Conservation (phyloP, 2,113 vertebrate genomes). For the Dendropsophus ebraccatus region DNA sequence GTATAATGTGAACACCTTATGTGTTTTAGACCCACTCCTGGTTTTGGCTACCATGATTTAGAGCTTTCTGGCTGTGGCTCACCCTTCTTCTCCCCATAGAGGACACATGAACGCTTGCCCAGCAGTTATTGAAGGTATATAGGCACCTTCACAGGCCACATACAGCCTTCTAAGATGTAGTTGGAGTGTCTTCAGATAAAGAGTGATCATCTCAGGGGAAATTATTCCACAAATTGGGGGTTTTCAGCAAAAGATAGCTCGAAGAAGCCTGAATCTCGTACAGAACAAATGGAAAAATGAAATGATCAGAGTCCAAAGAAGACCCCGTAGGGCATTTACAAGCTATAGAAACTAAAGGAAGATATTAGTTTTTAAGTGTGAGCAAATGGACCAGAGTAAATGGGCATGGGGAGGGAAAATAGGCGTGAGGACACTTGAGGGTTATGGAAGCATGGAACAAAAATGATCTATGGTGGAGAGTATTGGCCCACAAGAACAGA, state of each 20-base stretch:
- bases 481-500: background rate
- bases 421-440: background rate
- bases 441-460: background rate
- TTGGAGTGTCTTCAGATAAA: background rate
- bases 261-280: background rate
- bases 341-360: background rate
- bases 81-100: too few relatives aligned
- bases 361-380: background rate
- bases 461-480: too few relatives aligned
- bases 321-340: background rate
- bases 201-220: background rate
- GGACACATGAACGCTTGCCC: too few relatives aligned
- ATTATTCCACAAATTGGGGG: background rate
- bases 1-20: too few relatives aligned
- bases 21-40: too few relatives aligned
- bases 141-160: too few relatives aligned
- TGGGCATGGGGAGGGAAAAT: background rate
- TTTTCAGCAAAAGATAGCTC: background rate
- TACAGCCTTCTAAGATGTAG: too few relatives aligned
- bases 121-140: too few relatives aligned
- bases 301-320: background rate
- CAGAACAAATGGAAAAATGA: background rate
- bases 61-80: too few relatives aligned
- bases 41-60: too few relatives aligned
- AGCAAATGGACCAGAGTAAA: background rate